A percentile compares a stretch with the other conserved stretches of the same genome.
Evolutionary conservation across 2,888 invertebrate species (phyloP).

Genomic region (Bimastos eiseni): DNA sequence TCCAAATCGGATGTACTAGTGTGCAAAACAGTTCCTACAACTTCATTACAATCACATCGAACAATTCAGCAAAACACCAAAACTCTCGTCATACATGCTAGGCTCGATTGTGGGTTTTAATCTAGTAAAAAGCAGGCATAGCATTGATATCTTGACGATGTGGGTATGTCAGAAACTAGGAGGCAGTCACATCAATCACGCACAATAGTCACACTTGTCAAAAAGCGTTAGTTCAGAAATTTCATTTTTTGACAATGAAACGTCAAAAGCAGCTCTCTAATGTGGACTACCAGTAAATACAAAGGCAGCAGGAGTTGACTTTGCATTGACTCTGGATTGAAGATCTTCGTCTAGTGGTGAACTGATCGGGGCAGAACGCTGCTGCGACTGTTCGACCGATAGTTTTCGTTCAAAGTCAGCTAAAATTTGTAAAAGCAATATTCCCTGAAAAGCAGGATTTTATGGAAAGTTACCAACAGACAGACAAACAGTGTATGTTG

Average conservation of each 20-base stretch:
- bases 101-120: too few species aligned
- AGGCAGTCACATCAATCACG: background rate
- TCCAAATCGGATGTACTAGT: too few species aligned
- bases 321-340: too few species aligned
- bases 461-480: too few species aligned
- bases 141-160: background rate
- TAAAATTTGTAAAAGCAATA: slow-evolving; percentile 1
- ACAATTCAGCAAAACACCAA: too few species aligned
- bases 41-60: too few species aligned
- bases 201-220: background rate
- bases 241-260: background rate
- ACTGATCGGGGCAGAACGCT: slow-evolving; percentile 13
- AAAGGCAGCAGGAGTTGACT: background rate
- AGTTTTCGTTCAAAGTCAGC: slow-evolving; percentile 25
- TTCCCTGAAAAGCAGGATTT: too few species aligned
- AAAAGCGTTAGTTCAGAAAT: background rate
- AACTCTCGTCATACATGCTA: too few species aligned
- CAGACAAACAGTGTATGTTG: background rate
- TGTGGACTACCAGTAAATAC: background rate
- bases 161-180: background rate
- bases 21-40: too few species aligned
- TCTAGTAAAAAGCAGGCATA: too few species aligned
- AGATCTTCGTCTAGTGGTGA: background rate
- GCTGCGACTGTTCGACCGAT: slow-evolving; percentile 25
- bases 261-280: background rate